Evolutionary conservation across 1,140 invertebrate genomes (phyloP).

Genomic region (Berghia stephanieae): DNA sequence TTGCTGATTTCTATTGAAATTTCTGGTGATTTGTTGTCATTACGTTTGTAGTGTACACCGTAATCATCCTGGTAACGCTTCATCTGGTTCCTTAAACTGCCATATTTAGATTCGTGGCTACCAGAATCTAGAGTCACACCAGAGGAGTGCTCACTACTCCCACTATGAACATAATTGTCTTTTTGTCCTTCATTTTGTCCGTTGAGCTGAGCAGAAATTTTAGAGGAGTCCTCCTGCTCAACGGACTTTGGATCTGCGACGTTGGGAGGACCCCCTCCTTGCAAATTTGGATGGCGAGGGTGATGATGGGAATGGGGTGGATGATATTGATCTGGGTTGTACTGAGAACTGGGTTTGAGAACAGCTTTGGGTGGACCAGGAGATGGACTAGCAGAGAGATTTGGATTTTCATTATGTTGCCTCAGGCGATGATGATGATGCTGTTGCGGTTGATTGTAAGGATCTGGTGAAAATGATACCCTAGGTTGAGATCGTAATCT

Average conservation of each 20-base stretch:
- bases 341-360: slow-evolving; percentile 11
- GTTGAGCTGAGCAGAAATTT: slow-evolving; percentile 16
- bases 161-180: not conserved
- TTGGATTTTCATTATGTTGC: not conserved
- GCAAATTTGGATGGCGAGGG: slow-evolving; percentile 44
- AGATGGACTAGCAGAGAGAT: not conserved
- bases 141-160: not conserved
- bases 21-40: slow-evolving; percentile 34
- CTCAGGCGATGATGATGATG: not conserved
- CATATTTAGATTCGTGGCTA: not conserved
- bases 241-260: slow-evolving; percentile 24
- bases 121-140: not conserved
- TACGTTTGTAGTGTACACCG: slow-evolving; percentile 13
- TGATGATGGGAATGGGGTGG: slow-evolving; percentile 31
- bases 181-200: slow-evolving; percentile 26
- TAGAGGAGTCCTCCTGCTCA: slow-evolving; percentile 43
- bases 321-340: no score
- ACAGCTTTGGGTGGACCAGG: slow-evolving; percentile 23
- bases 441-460: no score
- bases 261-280: slow-evolving; percentile 51
- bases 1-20: no score
- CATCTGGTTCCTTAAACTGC: not conserved
- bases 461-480: no score
- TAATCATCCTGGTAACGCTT: not conserved
- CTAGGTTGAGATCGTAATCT: no score